Evolutionary conservation across 2,888 invertebrate genomes (phyloP), one percentile per base, ranked within the genome.

Genomic region (Dione juno): DNA sequence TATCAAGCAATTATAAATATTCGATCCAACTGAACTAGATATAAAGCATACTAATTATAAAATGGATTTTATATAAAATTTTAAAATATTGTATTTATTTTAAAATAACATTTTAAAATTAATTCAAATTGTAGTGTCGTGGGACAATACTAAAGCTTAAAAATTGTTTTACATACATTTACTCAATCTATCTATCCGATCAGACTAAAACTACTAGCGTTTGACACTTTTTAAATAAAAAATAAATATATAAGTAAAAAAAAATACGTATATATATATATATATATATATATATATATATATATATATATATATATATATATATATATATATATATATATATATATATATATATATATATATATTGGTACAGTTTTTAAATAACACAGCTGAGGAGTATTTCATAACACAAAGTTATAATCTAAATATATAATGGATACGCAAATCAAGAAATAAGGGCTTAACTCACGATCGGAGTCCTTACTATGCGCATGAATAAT

Each of bases 401-500:
- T 68, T 69, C 69, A 73, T 54, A 68, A 69, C 58, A 64, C 64
- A 69, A 67, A 63, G 67, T 52, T 69, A 67, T 67, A 41, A 28
- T 43, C 64, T 69, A 53, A 69, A 71, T 63, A 37, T 54, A 79
- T 79, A 75, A 82, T 85, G 80, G 80, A 80, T 81, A 82, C 77
- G 77, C 76, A 67, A 73, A 73, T 82, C 81, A 84, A 85, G 86
- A 88, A 88, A 88, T 86, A 84, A 85, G 83, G 82, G 84, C 82
- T 68, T 59, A 81, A 79, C 80, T 86, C 91, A 90, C 90, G 91
- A 91, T 86, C 85, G 16, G 28, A 61, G 61, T 45, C 81, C 82
- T 92, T 92, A 90, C 81, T 90, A 92, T 92, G 92, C 88, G 92
- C 92, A 92, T 92, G 91, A 89, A 92, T 92, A 92, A 92, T 92